Base-by-base conservation (phyloP, 2,797 vertebrate genomes). In the Spinibarbus caldwelli region DNA sequence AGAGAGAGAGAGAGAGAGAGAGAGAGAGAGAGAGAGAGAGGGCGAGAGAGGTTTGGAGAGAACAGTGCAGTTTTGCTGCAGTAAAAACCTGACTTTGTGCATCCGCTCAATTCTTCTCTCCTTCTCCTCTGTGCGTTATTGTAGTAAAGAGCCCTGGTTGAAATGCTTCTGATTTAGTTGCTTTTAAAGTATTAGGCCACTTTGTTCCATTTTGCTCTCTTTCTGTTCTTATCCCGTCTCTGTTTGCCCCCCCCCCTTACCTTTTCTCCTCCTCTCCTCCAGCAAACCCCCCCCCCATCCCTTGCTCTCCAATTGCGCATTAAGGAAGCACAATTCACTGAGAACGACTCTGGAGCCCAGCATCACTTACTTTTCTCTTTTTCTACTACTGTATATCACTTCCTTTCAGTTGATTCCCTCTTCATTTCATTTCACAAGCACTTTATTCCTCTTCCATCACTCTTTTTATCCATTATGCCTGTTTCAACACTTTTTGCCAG, bases 1-100 rank as follows among this genome's bases (percentile, higher is more conserved):
- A 38, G 19, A 15, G 75, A 67, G 62, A 45, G 73, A n/a, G 68
- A n/a, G 78, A 41, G 45, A 4, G 43, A 59, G 38, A 38, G 38
- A 38, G 38, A 38, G 38, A 38, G 78, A 34, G 75, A 7, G 76
- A 68, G 64, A 47, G 75, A 26, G 71, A 26, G 77, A 45, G 62
- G 15, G 47, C 52, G 77, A 38, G 68, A 78, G 72, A 73, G 47
- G 29, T 75, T 62, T 34, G 52, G 57, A 57, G 64, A 31, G 78
- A 86, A 89, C 94, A 90, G 94, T 92, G 93, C 92, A 91, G 93
- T 94, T 94, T 91, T 92, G 92, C 94, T 94, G 95, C 95, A 93
- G 95, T 94, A 92, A 94, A 93, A 92, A 62, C 86, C 73, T 72
- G 85, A 91, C 84, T 91, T 91, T 88, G 91, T 91, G 86, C 54